A percentile compares a stretch with the other conserved stretches of the same genome.
Evolutionary conservation across 2,113 vertebrate genomes (phyloP).

Genomic region (Pseudolaguvia tuberculata): DNA sequence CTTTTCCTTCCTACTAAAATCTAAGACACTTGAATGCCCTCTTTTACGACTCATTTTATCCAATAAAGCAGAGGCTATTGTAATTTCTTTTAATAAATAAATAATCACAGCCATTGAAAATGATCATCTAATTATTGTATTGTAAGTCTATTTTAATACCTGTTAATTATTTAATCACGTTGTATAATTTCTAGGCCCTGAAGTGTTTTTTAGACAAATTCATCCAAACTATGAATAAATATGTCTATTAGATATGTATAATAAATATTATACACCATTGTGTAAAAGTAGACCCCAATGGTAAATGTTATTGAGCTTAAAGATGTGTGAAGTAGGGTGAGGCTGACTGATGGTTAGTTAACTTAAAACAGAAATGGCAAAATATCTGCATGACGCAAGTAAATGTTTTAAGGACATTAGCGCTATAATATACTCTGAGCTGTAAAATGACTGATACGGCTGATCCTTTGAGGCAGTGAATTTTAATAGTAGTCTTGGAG

Average conservation of each 20-base stretch:
- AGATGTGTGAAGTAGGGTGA: slow-evolving; percentile 34
- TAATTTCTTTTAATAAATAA: not conserved
- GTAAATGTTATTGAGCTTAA: slow-evolving; percentile 45
- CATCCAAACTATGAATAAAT: not conserved
- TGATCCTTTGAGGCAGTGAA: not conserved
- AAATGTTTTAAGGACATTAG: slow-evolving; percentile 31
- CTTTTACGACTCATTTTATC: not conserved
- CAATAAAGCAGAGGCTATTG: not conserved
- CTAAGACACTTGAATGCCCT: not conserved
- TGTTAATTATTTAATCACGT: not conserved
- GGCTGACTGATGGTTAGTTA: slow-evolving; percentile 36
- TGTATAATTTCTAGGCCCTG: not conserved
- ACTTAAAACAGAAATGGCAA: slow-evolving; percentile 23
- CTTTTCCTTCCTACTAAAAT: not conserved
- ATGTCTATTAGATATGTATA: not conserved
- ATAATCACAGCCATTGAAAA: not conserved
- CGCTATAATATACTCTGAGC: slow-evolving; percentile 11
- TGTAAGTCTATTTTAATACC: not conserved
- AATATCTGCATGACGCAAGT: slow-evolving; percentile 6
- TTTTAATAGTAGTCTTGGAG: slow-evolving; percentile 15
- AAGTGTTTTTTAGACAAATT: not conserved
- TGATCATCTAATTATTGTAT: not conserved
- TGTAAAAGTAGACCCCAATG: slow-evolving; percentile 25
- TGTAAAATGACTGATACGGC: slow-evolving; percentile 27
- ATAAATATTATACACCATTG: not conserved